These are phyloP conservation scores for Crotalus tigris DNA, from an alignment of 2,113 vertebrate genomes.

Conservation along the genomic window DNA sequence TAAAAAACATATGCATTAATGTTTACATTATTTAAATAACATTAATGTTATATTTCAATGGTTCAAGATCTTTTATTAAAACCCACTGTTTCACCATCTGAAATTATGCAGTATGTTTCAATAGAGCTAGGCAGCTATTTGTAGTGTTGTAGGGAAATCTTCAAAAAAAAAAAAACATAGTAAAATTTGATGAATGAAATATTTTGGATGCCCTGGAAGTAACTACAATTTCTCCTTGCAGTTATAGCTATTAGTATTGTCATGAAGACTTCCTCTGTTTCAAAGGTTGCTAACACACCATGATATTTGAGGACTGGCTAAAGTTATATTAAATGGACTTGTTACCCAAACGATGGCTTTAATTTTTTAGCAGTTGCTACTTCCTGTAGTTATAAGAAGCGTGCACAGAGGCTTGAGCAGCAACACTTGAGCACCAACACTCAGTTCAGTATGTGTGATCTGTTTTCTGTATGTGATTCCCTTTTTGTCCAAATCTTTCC, in stretches of 20 bases:
- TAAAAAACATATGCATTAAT: background rate
- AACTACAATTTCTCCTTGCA: background rate
- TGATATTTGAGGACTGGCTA: background rate
- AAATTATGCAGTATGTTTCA: background rate
- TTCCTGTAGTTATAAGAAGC: constrained; percentile 4
- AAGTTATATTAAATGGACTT: background rate
- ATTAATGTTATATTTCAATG: background rate
- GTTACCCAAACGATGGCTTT: background rate
- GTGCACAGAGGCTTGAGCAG: background rate
- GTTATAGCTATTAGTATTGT: background rate
- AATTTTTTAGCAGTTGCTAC: background rate
- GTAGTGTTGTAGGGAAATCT: background rate
- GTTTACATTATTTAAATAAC: background rate
- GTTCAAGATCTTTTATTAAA: background rate
- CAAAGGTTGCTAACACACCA: no score
- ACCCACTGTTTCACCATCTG: background rate
- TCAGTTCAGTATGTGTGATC: background rate
- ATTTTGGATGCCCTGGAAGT: background rate
- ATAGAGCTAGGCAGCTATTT: background rate
- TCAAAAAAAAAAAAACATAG: background rate
- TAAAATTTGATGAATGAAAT: background rate
- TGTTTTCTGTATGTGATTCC: background rate
- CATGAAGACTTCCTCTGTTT: background rate
- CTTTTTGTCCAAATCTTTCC: background rate
- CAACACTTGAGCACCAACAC: constrained; percentile 9